Percentiles rank a stretch among this genome's conserved stretches.
Conservation (phyloP, 2,888 invertebrate species). For the Oxycera nigricornis region DNA sequence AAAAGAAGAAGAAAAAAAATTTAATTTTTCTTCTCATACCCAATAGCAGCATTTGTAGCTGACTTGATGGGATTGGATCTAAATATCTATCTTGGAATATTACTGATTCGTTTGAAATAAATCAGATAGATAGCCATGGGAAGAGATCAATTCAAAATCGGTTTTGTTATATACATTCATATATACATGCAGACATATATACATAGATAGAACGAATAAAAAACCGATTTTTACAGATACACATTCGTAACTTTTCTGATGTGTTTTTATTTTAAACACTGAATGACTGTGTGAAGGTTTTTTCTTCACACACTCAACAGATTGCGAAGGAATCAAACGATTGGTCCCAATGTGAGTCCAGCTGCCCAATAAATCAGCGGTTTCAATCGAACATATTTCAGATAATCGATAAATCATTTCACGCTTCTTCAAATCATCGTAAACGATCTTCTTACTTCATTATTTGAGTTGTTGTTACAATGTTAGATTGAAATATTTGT, state of each 20-base stretch:
- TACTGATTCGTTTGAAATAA: not conserved
- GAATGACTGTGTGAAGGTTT: not conserved
- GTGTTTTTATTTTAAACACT: too few relatives aligned
- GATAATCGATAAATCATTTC: constrained; percentile 48
- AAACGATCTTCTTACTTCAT: constrained; percentile 37
- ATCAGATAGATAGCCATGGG: not conserved
- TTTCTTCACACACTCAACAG: not conserved
- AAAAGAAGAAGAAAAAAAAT: too few relatives aligned
- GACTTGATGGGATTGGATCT: not conserved
- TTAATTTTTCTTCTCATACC: too few relatives aligned
- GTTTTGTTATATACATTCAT: too few relatives aligned
- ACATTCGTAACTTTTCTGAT: too few relatives aligned
- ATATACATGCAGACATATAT: not conserved
- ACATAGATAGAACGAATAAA: not conserved
- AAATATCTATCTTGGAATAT: not conserved
- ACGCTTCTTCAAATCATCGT: constrained; percentile 43
- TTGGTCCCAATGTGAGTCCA: constrained; percentile 18
- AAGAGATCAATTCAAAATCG: too few relatives aligned
- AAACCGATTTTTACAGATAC: not conserved
- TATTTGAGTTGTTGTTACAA: not conserved
- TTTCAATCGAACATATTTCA: constrained; percentile 47
- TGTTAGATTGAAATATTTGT: not conserved
- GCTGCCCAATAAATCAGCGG: constrained; percentile 45
- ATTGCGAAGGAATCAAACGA: constrained; percentile 1
- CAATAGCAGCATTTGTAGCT: too few relatives aligned